Percentiles rank a stretch among this genome's conserved stretches.
Evolutionary conservation across 1,140 invertebrate genomes (phyloP).

Genomic region (Pinna nobilis): DNA sequence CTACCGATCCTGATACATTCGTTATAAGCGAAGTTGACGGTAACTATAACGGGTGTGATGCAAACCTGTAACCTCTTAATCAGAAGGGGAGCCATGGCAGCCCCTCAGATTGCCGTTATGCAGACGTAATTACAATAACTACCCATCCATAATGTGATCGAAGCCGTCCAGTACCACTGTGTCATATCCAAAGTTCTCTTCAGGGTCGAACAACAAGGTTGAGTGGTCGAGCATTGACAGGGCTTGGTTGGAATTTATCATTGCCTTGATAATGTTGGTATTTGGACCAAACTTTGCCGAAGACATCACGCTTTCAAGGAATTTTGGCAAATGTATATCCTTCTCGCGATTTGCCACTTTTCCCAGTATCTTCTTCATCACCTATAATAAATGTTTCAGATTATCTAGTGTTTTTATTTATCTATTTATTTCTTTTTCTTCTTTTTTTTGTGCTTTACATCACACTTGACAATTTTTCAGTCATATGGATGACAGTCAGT

Average conservation of each 20-base stretch:
- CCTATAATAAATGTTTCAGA: constrained; percentile 16
- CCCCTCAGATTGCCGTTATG: too few relatives aligned
- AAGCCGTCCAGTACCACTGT: constrained; percentile 58
- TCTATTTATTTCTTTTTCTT: too few relatives aligned
- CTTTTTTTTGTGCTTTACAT: too few relatives aligned
- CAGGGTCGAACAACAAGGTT: constrained; percentile 39
- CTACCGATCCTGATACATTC: too few relatives aligned
- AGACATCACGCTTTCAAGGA: constrained; percentile 21
- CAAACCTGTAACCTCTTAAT: neutral
- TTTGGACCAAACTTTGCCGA: neutral
- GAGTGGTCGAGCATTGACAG: constrained; percentile 43
- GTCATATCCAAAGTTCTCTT: constrained; percentile 54
- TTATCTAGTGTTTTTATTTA: neutral
- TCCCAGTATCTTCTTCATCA: constrained; percentile 17
- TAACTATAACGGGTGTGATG: neutral
- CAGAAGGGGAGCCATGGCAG: neutral
- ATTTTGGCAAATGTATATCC: constrained; percentile 28
- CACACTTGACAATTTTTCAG: too few relatives aligned
- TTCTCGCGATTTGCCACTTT: neutral
- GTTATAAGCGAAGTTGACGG: neutral
- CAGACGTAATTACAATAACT: too few relatives aligned
- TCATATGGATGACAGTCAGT: too few relatives aligned
- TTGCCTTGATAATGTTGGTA: constrained; percentile 3
- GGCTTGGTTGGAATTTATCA: constrained; percentile 20
- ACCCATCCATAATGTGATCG: constrained; percentile 57